These are phyloP conservation scores for Sciaenops ocellatus DNA, from an alignment of 2,797 vertebrate species.

Conservation along the genomic window DNA sequence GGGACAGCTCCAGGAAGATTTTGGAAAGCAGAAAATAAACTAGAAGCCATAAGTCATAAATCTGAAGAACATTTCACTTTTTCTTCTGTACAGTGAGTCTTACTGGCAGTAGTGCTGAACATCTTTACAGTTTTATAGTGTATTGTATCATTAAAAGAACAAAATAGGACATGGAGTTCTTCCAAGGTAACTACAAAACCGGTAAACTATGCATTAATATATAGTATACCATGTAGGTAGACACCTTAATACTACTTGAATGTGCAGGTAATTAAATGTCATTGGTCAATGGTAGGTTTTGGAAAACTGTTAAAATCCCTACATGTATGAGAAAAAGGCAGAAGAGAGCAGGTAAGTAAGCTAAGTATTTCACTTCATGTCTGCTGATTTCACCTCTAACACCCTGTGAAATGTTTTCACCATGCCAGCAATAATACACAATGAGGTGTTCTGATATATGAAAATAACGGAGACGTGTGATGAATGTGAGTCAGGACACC, in stretches of 20 bases:
- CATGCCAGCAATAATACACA: neutral
- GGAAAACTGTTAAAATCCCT: neutral
- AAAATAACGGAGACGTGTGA: neutral
- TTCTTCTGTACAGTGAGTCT: neutral
- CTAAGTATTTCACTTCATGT: neutral
- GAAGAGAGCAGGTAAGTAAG: neutral
- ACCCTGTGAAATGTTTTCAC: neutral
- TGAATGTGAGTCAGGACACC: neutral
- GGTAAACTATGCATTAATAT: neutral
- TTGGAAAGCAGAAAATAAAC: slow-evolving; percentile 29
- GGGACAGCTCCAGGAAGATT: slow-evolving; percentile 44
- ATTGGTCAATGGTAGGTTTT: neutral
- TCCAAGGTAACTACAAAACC: neutral
- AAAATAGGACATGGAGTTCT: neutral
- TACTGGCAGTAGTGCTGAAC: neutral
- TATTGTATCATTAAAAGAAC: neutral
- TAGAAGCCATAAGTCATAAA: slow-evolving; percentile 28
- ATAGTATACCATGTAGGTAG: neutral
- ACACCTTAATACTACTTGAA: neutral
- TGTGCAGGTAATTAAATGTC: too few species aligned
- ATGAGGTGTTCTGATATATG: neutral
- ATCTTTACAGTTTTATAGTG: neutral
- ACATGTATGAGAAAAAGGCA: neutral
- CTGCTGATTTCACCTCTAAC: neutral
- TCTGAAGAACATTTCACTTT: slow-evolving; percentile 18